These are phyloP conservation scores for Drosophila navojoa DNA, from an alignment of 1,140 invertebrate genomes.

Conservation along the genomic window DNA sequence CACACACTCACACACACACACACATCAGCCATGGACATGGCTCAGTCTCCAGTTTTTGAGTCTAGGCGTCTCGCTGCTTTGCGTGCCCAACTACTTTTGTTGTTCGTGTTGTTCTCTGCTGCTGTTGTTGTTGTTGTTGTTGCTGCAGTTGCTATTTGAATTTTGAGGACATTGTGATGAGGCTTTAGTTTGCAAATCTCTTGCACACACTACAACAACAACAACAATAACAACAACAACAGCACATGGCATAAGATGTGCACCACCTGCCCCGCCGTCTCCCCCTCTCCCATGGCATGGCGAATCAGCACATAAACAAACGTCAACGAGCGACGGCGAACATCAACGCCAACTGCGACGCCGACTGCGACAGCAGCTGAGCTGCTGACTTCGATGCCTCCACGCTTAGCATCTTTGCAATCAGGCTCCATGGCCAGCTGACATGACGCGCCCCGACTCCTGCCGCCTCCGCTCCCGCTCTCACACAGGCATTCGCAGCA, in stretches of 20 bases:
- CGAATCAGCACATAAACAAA: slow-evolving; percentile 53
- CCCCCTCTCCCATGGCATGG: background rate
- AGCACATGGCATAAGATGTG: slow-evolving; percentile 40
- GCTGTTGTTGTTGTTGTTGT: slow-evolving; percentile 49
- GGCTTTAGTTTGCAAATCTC: slow-evolving; percentile 82
- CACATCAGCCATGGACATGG: background rate
- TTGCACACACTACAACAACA: slow-evolving; percentile 61
- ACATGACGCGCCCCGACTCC: background rate
- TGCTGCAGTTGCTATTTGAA: slow-evolving; percentile 72
- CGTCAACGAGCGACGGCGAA: slow-evolving; percentile 50
- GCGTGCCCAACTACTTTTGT: slow-evolving; percentile 67
- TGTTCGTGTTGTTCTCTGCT: slow-evolving; percentile 43
- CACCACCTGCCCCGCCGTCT: background rate
- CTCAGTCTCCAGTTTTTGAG: slow-evolving; percentile 42
- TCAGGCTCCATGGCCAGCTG: slow-evolving; percentile 35
- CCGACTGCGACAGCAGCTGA: slow-evolving; percentile 14
- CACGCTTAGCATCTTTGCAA: slow-evolving; percentile 49
- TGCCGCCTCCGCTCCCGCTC: background rate
- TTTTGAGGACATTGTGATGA: slow-evolving; percentile 83
- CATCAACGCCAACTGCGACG: slow-evolving; percentile 22
- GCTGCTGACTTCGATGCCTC: slow-evolving; percentile 38
- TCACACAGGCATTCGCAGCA: too few relatives aligned
- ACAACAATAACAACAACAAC: slow-evolving; percentile 27
- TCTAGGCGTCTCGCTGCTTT: slow-evolving; percentile 46
- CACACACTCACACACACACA: background rate